Evolutionary conservation across 2,113 vertebrate species (phyloP), one percentile per base, ranked within the genome.

Genomic region (Sinosuthora webbiana): DNA sequence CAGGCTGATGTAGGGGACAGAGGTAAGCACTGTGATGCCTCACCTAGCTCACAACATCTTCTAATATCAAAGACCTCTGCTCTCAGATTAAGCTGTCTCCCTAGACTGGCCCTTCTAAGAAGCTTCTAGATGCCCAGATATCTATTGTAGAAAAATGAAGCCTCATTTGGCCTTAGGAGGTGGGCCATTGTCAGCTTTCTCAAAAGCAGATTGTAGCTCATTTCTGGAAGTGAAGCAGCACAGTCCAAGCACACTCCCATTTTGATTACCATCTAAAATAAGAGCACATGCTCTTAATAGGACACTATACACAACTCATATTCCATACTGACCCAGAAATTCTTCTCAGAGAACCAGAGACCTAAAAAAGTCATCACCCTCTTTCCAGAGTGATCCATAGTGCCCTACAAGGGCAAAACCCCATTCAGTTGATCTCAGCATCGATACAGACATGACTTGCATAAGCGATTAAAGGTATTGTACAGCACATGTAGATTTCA

Each of bases 391-490:
- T 6, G 7, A 74, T 49, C 37, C 42, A 44, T 1, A 63, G 39
- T 33, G 30, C n/a, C 74, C 13, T 80, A 53, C 37, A 83, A 83
- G 33, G 77, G 35, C 18, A 92, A 42, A 80, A 50, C 16, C 16
- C 39, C 33, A 50, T 21, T 22, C 14, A 64, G 6, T 6, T 2
- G 1, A 31, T 45, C 4, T 52, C 28, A 73, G 12, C 41, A 56
- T 65, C 4, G 2, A 31, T n/a, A 50, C 0, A 15, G 42, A 50
- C 52, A 59, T 0, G 0, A 62, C n/a, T 50, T 5, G 1, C n/a
- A 33, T 13, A 70, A 45, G 28, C 57, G 31, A 53, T 71, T 52
- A 71, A 81, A 21, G 8, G 4, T 27, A 23, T 47, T 47, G 17
- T 53, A 53, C 27, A 79, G 67, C 10, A 83, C n/a, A 49, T 23